A percentile compares a stretch with the other conserved stretches of the same genome.
phyloP scores from a whole-genome alignment of 2,113 vertebrate species.

The Micronisus gabar region DNA sequence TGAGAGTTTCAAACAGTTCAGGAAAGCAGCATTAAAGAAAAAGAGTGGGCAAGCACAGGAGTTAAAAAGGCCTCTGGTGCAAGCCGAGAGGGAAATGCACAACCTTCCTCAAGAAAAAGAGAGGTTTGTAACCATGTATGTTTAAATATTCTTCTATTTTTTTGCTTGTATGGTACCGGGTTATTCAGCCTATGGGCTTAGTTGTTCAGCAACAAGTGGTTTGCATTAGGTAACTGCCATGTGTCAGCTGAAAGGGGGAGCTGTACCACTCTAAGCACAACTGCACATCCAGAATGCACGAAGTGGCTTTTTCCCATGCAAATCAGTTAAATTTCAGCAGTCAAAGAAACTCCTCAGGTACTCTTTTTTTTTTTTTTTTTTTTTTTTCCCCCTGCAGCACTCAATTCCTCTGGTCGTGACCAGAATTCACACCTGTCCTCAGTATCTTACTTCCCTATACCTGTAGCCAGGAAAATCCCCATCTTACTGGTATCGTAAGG shows the following conservation, averaged over 20 bases:
- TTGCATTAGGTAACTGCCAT: not conserved
- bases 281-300: not conserved
- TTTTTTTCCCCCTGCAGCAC: not conserved
- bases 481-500: not conserved
- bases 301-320: not conserved
- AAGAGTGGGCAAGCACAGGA: slow-evolving; percentile 69
- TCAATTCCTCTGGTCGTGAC: not conserved
- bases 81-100: slow-evolving; percentile 51
- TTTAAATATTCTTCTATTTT: not conserved
- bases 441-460: not conserved
- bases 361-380: not conserved
- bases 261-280: not conserved
- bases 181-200: not conserved
- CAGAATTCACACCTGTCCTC: not conserved
- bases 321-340: not conserved
- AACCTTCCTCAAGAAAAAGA: slow-evolving; percentile 5
- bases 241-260: not conserved
- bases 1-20: slow-evolving; percentile 87
- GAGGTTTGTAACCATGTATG: slow-evolving; percentile 45
- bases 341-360: not conserved
- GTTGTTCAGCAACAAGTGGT: not conserved
- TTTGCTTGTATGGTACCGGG: not conserved
- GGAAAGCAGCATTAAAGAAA: slow-evolving; percentile 83
- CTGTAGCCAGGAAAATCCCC: not conserved
- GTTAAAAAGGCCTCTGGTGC: slow-evolving; percentile 60